Evolutionary conservation across 2,888 invertebrate genomes (phyloP).

Genomic region (Sabatieria punctata): DNA sequence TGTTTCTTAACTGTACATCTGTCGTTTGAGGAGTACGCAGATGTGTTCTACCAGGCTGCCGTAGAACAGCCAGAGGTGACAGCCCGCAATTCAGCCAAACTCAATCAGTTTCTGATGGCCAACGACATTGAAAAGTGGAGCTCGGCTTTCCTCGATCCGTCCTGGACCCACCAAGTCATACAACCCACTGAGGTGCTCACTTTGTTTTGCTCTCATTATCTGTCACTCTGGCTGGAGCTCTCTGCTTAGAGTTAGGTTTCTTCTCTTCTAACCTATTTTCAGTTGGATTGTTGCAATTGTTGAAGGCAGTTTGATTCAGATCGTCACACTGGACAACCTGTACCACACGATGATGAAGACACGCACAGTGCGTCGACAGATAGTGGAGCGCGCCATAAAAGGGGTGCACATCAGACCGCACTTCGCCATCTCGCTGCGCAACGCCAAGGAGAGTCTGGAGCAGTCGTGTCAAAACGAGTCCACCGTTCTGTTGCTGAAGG

Average conservation of each 20-base stretch:
- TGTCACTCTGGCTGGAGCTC: no score
- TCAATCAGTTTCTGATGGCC: slow-evolving; percentile 26
- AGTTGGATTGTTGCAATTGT: no score
- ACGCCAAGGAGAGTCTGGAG: slow-evolving; percentile 22
- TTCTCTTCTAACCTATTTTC: no score
- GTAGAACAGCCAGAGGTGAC: background rate
- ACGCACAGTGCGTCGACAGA: slow-evolving; percentile 25
- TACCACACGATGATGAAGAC: slow-evolving; percentile 29
- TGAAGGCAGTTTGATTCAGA: slow-evolving; percentile 10
- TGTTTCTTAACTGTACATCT: no score
- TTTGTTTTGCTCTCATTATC: no score
- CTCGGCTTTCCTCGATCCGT: slow-evolving; percentile 25
- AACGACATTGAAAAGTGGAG: slow-evolving; percentile 29
- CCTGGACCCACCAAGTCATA: slow-evolving; percentile 29
- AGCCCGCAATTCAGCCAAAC: slow-evolving; percentile 3
- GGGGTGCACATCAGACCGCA: slow-evolving; percentile 28
- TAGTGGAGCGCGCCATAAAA: no score
- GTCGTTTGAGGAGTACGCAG: no score
- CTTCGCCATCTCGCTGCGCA: slow-evolving; percentile 24
- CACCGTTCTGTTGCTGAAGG: slow-evolving; percentile 13
- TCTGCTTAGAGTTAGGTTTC: no score
- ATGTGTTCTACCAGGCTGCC: slow-evolving; percentile 5
- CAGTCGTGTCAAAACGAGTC: slow-evolving; percentile 14
- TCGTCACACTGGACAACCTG: slow-evolving; percentile 26
- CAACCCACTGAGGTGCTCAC: slow-evolving; percentile 13